These are phyloP conservation scores for Eupleurogrammus muticus DNA, from an alignment of 2,797 vertebrate species.

Conservation along the genomic window DNA sequence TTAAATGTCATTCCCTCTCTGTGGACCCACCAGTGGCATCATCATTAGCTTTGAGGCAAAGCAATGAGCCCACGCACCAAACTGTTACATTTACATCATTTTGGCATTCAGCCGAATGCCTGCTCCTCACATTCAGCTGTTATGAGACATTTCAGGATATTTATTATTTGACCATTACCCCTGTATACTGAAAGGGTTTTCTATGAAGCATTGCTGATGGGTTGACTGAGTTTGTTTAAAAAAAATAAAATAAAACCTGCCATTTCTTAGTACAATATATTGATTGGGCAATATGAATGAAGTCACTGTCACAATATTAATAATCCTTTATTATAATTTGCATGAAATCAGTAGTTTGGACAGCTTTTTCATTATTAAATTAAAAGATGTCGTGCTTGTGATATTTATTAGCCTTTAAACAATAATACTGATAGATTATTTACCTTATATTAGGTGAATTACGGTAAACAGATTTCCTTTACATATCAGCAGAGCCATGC, in stretches of 20 bases:
- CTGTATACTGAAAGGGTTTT: too few species aligned
- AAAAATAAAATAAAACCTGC: too few species aligned
- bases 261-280: not conserved
- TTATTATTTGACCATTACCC: too few species aligned
- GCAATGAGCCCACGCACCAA: conserved; percentile 10
- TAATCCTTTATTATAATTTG: not conserved
- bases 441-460: too few species aligned
- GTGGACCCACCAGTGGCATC: conserved; percentile 13
- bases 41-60: too few species aligned
- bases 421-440: too few species aligned
- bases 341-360: not conserved
- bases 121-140: conserved; percentile 4
- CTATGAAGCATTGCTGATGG: not conserved
- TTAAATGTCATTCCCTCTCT: conserved; percentile 49
- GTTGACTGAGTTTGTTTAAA: not conserved
- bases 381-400: too few species aligned
- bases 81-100: conserved; percentile 50
- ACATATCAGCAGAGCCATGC: not conserved
- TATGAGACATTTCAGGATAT: not conserved
- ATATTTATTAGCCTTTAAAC: not conserved
- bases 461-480: not conserved
- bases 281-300: too few species aligned
- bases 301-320: too few species aligned
- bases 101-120: conserved; percentile 31
- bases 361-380: too few species aligned